Conservation (phyloP, 1,140 invertebrate genomes). For the Riptortus pedestris region DNA sequence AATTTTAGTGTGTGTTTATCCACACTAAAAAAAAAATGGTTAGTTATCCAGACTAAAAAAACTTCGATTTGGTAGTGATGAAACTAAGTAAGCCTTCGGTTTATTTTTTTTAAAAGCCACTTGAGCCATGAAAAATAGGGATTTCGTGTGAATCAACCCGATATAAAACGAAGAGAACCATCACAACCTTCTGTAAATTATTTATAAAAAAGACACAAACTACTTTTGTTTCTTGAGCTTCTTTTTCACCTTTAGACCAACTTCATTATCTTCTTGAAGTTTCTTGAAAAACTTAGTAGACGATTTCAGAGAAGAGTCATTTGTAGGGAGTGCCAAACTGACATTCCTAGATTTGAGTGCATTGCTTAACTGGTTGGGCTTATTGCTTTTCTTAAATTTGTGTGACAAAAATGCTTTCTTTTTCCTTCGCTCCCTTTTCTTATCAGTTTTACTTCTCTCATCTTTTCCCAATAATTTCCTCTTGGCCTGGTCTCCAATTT, state of each 20-base stretch:
- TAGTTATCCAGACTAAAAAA: too few species aligned
- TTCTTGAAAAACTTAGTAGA: conserved; percentile 73
- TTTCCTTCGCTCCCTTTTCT: conserved; percentile 72
- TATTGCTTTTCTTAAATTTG: conserved; percentile 39
- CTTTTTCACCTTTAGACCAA: neutral
- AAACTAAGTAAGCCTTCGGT: too few species aligned
- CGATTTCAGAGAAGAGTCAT: conserved; percentile 54
- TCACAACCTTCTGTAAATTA: too few species aligned
- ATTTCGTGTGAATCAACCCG: too few species aligned
- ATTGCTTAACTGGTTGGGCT: conserved; percentile 16
- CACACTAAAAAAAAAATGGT: too few species aligned
- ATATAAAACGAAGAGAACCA: too few species aligned
- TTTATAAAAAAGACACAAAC: too few species aligned
- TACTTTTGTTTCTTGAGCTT: neutral
- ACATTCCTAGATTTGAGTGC: conserved; percentile 29
- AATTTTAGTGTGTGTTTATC: too few species aligned
- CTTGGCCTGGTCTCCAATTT: conserved; percentile 60
- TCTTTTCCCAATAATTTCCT: conserved; percentile 66
- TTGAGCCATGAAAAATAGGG: too few species aligned
- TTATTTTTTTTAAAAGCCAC: too few species aligned
- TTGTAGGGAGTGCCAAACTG: conserved; percentile 41
- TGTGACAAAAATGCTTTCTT: conserved; percentile 69
- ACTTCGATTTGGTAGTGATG: too few species aligned
- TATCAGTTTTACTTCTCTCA: conserved; percentile 77
- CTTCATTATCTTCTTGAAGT: conserved; percentile 46